Percentiles rank a stretch among this genome's conserved stretches.
phyloP scores from a whole-genome alignment of 2,113 vertebrate species.

The Mixornis gularis region DNA sequence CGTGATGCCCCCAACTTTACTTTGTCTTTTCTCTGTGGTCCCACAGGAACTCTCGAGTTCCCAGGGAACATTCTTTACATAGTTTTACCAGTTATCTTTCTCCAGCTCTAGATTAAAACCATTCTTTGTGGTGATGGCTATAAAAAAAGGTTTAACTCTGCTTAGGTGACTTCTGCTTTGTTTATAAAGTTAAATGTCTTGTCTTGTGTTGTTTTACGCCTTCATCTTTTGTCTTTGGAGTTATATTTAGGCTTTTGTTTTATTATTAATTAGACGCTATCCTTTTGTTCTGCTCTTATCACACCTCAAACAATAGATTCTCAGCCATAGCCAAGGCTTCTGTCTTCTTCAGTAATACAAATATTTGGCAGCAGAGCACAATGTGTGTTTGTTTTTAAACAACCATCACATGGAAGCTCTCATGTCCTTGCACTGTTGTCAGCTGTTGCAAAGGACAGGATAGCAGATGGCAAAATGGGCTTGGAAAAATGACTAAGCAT shows the following conservation, averaged over 20 bases:
- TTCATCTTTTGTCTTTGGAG: not conserved
- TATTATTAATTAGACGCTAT: not conserved
- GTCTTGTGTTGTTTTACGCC: not conserved
- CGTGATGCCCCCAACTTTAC: not conserved
- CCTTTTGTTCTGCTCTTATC: not conserved
- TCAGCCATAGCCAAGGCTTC: not conserved
- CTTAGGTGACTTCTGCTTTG: not conserved
- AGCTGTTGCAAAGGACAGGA: conserved; percentile 31
- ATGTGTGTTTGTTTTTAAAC: conserved; percentile 37
- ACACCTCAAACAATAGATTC: not conserved
- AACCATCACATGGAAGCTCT: not conserved
- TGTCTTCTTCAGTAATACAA: conserved; percentile 7
- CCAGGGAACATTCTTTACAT: not conserved
- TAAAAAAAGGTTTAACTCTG: not conserved
- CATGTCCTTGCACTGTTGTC: conserved; percentile 3
- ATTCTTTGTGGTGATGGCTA: not conserved
- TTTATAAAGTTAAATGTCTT: not conserved
- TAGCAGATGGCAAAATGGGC: conserved; percentile 33
- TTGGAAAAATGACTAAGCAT: not conserved
- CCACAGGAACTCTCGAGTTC: not conserved
- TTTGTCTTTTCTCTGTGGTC: not conserved
- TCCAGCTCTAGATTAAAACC: not conserved
- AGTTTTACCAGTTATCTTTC: not conserved
- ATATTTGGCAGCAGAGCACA: conserved; percentile 10
- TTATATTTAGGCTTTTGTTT: conserved; percentile 4